Conservation (phyloP, 2,888 invertebrate species). For the Dichetophora obliterata region DNA sequence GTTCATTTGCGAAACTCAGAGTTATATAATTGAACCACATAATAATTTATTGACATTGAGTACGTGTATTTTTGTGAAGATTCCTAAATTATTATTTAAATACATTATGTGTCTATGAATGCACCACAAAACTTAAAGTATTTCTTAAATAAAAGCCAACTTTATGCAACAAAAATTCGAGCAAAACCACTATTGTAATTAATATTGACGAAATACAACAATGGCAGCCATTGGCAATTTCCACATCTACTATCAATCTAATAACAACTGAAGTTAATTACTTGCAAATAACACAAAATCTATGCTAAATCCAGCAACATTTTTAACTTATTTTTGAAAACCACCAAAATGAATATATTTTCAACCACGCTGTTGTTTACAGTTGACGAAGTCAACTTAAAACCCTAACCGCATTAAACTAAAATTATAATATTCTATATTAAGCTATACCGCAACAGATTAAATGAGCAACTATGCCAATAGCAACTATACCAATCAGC, state of each 20-base stretch:
- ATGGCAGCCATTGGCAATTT: background rate
- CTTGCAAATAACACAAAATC: background rate
- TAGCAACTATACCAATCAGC: constrained; percentile 1
- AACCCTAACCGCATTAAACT: background rate
- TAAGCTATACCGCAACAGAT: constrained; percentile 9
- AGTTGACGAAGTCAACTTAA: no score
- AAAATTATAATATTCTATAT: background rate
- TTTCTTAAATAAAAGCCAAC: no score
- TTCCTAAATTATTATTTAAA: no score
- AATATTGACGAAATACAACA: background rate
- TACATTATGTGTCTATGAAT: no score
- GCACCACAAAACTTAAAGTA: no score
- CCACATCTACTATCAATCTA: background rate
- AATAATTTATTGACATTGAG: background rate
- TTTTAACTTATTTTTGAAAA: no score
- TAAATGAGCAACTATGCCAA: constrained; percentile 5
- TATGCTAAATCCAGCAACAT: background rate
- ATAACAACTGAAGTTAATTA: constrained; percentile 8
- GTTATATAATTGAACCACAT: background rate
- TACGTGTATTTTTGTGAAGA: background rate
- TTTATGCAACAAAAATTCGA: no score
- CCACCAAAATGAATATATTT: no score
- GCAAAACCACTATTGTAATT: no score
- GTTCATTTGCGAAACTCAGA: background rate
- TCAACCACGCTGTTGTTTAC: no score